Conservation (phyloP, 2,888 invertebrate species). For the Oxytorus armatus region DNA sequence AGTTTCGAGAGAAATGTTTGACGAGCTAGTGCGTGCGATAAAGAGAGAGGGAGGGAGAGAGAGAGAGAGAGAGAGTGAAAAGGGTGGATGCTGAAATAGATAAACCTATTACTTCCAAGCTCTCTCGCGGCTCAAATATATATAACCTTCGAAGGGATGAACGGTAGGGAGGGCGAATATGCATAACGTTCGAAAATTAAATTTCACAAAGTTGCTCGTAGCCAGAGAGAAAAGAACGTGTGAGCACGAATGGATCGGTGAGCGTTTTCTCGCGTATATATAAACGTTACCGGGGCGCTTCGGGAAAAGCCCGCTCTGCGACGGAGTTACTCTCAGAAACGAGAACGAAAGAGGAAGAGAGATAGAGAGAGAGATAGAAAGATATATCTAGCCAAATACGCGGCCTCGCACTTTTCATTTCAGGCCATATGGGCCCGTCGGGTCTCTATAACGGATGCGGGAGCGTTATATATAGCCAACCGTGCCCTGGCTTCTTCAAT, state of each 20-base stretch:
- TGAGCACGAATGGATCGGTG: conserved; percentile 18
- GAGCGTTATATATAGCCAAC: conserved; percentile 11
- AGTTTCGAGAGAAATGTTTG: conserved; percentile 38
- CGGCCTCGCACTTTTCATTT: conserved; percentile 64
- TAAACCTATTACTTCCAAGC: conserved; percentile 6
- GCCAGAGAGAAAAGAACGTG: conserved; percentile 21
- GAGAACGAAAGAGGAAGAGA: neutral
- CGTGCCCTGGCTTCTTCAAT: conserved; percentile 49
- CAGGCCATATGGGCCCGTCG: conserved; percentile 47
- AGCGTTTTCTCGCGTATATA: conserved; percentile 12
- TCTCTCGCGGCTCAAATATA: conserved; percentile 2
- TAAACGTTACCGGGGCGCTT: neutral
- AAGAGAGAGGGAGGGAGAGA: too few species aligned
- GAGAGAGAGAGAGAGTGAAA: too few species aligned
- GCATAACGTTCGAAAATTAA: conserved; percentile 60
- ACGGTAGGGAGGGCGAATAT: too few species aligned
- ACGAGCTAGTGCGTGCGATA: neutral
- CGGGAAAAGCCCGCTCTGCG: conserved; percentile 1
- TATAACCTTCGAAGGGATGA: conserved; percentile 24
- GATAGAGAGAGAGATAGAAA: conserved; percentile 3
- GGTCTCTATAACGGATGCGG: conserved; percentile 45
- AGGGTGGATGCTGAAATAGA: too few species aligned
- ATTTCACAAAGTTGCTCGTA: conserved; percentile 53
- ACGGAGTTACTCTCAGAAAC: conserved; percentile 1
- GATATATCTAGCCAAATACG: conserved; percentile 41